Percentiles rank a stretch among this genome's conserved stretches.
phyloP scores from a whole-genome alignment of 2,797 vertebrate genomes.

The Danio albolineatus region DNA sequence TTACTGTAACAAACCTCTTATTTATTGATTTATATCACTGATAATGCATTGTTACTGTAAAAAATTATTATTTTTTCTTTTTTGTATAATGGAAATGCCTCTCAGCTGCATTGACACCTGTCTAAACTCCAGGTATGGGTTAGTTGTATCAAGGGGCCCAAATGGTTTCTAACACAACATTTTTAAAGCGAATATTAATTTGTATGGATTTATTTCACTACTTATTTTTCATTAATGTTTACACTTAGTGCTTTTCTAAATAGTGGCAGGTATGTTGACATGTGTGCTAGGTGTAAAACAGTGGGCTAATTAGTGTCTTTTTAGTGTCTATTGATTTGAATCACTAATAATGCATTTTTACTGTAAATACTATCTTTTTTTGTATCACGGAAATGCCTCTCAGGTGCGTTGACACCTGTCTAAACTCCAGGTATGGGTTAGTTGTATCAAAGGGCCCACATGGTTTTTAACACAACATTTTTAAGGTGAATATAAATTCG shows the following conservation, averaged over 20 bases:
- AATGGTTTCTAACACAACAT: too few relatives aligned
- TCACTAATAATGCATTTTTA: background rate
- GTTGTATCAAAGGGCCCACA: slow-evolving; percentile 27
- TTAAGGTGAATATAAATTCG: background rate
- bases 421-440: slow-evolving; percentile 1
- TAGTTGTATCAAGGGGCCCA: too few relatives aligned
- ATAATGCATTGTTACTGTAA: background rate
- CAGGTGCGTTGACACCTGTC: slow-evolving; percentile 3
- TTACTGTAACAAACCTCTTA: background rate
- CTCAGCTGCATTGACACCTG: slow-evolving; percentile 35
- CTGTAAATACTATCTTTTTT: background rate
- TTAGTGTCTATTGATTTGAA: background rate
- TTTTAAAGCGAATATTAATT: too few relatives aligned
- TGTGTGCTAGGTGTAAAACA: background rate
- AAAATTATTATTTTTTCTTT: background rate
- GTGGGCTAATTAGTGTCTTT: background rate
- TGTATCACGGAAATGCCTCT: too few relatives aligned
- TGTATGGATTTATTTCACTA: too few relatives aligned
- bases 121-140: slow-evolving; percentile 30
- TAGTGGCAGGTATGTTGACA: background rate
- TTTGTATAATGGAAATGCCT: background rate
- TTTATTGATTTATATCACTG: background rate
- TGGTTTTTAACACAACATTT: slow-evolving; percentile 6
- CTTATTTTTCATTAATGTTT: too few relatives aligned
- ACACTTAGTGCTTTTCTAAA: too few relatives aligned